Evolutionary conservation across 2,888 invertebrate species (phyloP), one percentile per base, ranked within the genome.

Genomic region (Spodoptera exigua): DNA sequence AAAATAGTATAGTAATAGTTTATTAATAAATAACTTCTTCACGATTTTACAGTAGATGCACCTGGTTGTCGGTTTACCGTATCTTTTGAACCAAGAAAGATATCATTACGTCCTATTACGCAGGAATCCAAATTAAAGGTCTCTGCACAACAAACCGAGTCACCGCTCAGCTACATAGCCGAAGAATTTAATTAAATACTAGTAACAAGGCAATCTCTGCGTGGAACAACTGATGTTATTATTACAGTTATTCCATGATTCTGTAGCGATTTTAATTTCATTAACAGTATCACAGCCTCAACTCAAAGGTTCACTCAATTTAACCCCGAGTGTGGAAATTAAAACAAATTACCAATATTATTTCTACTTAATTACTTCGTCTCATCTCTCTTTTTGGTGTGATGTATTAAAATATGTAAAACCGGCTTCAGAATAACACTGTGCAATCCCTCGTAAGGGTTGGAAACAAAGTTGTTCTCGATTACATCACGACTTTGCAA

Each of bases 71-170:
- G 48, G 10, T 54, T 55, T 37, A 17, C 21, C 27, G 46, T 62
- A 62, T 60, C 39, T 60, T 61, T 61, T 65, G 60, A 59, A 52
- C 61, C 40, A 16, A 39, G 48, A 43, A 41, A 37, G 53, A 44
- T 71, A 74, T 74, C 59, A 74, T 71, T 53, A 69, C 61, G 59
- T 61, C 53, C 67, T 66, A 71, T 65, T 74, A 67, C 74, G 54
- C 61, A 70, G 77, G 74, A 79, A 80, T 83, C 79, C 74, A 79
- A 83, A 87, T 85, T 73, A 82, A 79, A 83, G 80, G 78, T 61
- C 71, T 45, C 70, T 58, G 63, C 59, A 71, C 72, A 59, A 70
- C 62, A 70, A 68, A 75, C 72, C 51, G 46, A 62, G 72, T 68
- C 66, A 56, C 62, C 58, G 61, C 68, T 69, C 70, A 18, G 43